Evolutionary conservation across 2,113 vertebrate genomes (phyloP).

Genomic region (Charina bottae): DNA sequence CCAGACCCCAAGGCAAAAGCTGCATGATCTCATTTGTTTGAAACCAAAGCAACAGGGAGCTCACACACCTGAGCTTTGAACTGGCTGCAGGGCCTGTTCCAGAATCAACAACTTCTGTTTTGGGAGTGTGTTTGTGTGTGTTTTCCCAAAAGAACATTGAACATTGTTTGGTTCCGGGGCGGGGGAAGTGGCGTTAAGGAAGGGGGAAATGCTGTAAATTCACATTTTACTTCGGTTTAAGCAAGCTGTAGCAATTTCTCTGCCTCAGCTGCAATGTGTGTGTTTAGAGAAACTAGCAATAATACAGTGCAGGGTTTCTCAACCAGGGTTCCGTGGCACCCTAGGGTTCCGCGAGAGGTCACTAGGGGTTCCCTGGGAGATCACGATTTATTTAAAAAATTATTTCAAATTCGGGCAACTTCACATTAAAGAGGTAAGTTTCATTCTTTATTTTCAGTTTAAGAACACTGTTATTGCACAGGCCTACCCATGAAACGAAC

Average conservation of each 20-base stretch:
- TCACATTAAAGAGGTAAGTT: no score
- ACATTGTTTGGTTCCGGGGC: background rate
- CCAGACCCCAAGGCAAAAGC: slow-evolving; percentile 4
- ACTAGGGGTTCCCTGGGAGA: no score
- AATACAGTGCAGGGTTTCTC: no score
- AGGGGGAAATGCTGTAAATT: background rate
- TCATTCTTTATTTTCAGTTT: no score
- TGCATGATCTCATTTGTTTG: slow-evolving; percentile 23
- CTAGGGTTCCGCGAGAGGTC: no score
- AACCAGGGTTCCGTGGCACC: no score
- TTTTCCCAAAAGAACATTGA: background rate
- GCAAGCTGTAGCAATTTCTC: background rate
- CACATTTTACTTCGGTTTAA: background rate
- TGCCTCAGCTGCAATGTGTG: background rate
- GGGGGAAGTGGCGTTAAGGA: background rate
- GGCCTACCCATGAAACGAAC: no score
- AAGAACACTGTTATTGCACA: no score
- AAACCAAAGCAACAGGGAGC: slow-evolving; percentile 33
- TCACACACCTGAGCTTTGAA: background rate
- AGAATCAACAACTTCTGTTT: background rate
- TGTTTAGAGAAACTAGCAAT: no score
- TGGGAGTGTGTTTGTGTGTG: background rate
- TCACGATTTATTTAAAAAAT: no score
- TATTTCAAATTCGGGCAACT: background rate
- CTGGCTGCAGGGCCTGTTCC: background rate